Evolutionary conservation across 2,797 vertebrate species (phyloP), one percentile per base, ranked within the genome.

Genomic region (Tapera naevia): DNA sequence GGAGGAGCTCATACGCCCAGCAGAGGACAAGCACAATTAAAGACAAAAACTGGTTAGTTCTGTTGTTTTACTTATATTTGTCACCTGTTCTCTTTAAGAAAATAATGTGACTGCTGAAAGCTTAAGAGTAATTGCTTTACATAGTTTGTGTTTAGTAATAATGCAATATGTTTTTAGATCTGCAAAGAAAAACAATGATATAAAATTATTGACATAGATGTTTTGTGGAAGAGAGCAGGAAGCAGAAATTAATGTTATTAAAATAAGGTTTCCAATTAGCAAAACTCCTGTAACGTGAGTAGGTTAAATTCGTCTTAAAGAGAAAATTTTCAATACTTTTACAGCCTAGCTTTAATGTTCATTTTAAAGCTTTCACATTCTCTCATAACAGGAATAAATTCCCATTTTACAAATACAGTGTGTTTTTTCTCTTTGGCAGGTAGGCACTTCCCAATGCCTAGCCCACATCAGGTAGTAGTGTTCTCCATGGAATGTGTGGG

Each of bases 401-500:
- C 94, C 80, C 43, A 70, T 96, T 89, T 97, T 94, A 95, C 95
- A 95, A 97, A 97, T 92, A 91, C 97, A 97, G 96, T 98, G 71
- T 97, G 75, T 96, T 97, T 97, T 98, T 86, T 98, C 88, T 98
- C 93, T 98, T 98, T 98, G 97, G 97, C 98, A 98, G 98, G 98
- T 98, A 98, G 98, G 97, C 97, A 98, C 96, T 98, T 98, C 97
- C 95, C 97, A 98, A 96, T 98, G 96, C 98, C 97, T 98, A 98
- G 97, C 87, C 98, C 98, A 89, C 98, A 98, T 90, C 98, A 98
- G 97, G 97, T 98, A 98, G 98, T 98, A 97, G 97, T 98, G 94
- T 98, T 98, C 98, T 98, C 98, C 97, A 98, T 98, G 98, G 98
- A 98, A 97, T 98, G 98, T 72, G 98, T 98, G 98, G 97, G 98